Evolutionary conservation across 2,888 invertebrate species (phyloP).

Genomic region (Diaprepes abbreviatus): DNA sequence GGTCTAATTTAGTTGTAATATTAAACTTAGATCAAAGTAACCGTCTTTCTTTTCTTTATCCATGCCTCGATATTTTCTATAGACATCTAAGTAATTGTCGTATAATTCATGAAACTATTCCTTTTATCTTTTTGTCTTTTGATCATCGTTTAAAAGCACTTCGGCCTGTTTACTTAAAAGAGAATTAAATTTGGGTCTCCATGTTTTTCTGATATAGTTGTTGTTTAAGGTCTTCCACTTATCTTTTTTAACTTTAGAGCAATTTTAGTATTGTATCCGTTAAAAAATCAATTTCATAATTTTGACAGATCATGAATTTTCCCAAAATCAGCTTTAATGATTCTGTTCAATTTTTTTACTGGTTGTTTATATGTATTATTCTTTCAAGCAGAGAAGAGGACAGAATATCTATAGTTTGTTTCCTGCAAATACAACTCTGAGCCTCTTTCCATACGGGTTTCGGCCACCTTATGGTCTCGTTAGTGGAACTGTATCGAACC

Average conservation of each 20-base stretch:
- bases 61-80: not conserved
- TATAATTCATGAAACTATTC: not conserved
- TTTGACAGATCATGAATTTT: no score
- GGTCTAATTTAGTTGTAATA: not conserved
- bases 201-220: not conserved
- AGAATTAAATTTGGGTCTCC: not conserved
- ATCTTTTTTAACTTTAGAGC: not conserved
- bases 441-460: no score
- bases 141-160: slow-evolving; percentile 9
- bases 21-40: not conserved
- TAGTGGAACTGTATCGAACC: no score
- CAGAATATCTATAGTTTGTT: no score
- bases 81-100: not conserved
- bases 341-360: no score
- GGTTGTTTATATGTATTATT: no score
- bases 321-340: no score
- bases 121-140: slow-evolving; percentile 8
- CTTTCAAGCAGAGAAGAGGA: no score
- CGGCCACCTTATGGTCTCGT: no score
- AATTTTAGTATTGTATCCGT: no score
- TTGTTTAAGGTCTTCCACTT: not conserved
- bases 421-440: no score
- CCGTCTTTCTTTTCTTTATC: not conserved
- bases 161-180: not conserved
- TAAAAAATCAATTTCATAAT: no score